A percentile compares a stretch with the other conserved stretches of the same genome.
Evolutionary conservation across 92 coral and sea anemone species (phyloP).

Genomic region (Umimayanthus kanabou): DNA sequence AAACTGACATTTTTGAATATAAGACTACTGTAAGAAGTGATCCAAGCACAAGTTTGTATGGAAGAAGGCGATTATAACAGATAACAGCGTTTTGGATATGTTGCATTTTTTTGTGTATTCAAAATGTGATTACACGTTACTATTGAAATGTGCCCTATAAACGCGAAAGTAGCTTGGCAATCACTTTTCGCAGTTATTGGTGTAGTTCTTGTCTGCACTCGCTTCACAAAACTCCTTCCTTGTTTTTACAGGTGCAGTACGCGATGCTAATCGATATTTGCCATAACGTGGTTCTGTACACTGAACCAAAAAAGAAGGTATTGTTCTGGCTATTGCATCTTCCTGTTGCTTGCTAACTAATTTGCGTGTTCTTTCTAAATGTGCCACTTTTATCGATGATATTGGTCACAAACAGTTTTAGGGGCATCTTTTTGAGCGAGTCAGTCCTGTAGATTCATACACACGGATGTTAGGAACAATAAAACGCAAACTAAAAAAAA

Average conservation of each 20-base stretch:
- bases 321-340: background rate
- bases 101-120: too few relatives aligned
- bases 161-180: background rate
- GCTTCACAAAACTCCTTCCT: background rate
- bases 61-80: too few relatives aligned
- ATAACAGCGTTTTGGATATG: too few relatives aligned
- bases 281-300: constrained; percentile 91
- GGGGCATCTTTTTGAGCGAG: background rate
- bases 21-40: too few relatives aligned
- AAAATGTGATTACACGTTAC: too few relatives aligned
- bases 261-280: constrained; percentile 92
- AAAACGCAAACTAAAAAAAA: too few relatives aligned
- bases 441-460: background rate
- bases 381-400: background rate
- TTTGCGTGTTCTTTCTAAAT: too few relatives aligned
- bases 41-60: too few relatives aligned
- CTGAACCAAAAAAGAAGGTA: constrained; percentile 99
- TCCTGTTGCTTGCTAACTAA: background rate
- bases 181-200: too few relatives aligned
- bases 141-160: background rate
- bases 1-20: too few relatives aligned
- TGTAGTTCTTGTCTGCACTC: background rate
- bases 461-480: background rate
- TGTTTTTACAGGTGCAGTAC: constrained; percentile 80
- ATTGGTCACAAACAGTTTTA: background rate